Percentiles rank a stretch among this genome's conserved stretches.
Conservation (phyloP, 1,140 invertebrate genomes). For the Penaeus vannamei region DNA sequence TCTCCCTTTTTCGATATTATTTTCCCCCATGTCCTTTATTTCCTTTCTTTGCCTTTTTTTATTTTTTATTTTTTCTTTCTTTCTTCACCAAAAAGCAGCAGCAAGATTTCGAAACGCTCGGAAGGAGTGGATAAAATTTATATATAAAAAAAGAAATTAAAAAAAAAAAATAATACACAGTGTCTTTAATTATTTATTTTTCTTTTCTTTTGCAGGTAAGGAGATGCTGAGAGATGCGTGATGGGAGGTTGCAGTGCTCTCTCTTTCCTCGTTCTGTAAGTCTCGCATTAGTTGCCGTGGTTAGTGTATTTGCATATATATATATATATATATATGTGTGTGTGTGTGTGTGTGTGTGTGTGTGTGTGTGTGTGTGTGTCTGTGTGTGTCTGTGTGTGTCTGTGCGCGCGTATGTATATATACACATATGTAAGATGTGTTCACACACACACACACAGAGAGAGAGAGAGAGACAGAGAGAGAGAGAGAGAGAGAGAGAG, state of each 20-base stretch:
- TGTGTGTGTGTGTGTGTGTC: conserved; percentile 30
- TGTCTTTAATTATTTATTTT: background rate
- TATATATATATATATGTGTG: conserved; percentile 35
- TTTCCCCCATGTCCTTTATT: too few species aligned
- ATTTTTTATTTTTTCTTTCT: too few species aligned
- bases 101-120: too few species aligned
- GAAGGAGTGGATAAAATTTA: too few species aligned
- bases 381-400: conserved; percentile 25
- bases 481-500: too few species aligned
- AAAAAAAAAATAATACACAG: too few species aligned
- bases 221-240: background rate
- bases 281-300: background rate
- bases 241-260: background rate
- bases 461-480: too few species aligned
- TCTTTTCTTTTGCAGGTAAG: background rate
- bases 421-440: background rate
- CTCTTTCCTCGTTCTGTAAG: background rate
- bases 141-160: too few species aligned
- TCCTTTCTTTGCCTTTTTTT: too few species aligned
- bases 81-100: too few species aligned
- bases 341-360: conserved; percentile 41
- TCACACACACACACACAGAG: too few species aligned
- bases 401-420: conserved; percentile 1
- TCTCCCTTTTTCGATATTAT: too few species aligned
- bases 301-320: conserved; percentile 1